phyloP scores from a whole-genome alignment of 2,113 vertebrate species.

The Atherinomorus stipes region DNA sequence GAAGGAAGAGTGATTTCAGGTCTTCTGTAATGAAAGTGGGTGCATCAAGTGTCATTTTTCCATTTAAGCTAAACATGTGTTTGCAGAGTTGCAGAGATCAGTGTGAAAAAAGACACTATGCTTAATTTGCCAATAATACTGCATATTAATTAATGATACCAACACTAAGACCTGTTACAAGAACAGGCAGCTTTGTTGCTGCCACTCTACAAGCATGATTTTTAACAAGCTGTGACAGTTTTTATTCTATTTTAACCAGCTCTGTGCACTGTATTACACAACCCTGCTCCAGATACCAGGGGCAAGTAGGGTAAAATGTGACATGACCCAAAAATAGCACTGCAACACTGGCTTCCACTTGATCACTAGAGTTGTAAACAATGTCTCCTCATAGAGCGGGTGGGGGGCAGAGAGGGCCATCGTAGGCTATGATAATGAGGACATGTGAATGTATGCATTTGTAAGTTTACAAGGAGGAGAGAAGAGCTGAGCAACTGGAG shows the following conservation, averaged over 20 bases:
- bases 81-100: constrained; percentile 54
- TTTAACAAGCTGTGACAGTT: constrained; percentile 29
- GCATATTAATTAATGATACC: constrained; percentile 7
- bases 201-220: constrained; percentile 27
- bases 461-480: constrained; percentile 49
- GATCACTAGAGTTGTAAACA: constrained; percentile 59
- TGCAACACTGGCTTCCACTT: constrained; percentile 53
- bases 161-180: neutral
- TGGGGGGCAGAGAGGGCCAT: constrained; percentile 19
- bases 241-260: constrained; percentile 38
- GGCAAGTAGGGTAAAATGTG: constrained; percentile 69
- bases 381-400: constrained; percentile 42
- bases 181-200: constrained; percentile 2
- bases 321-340: constrained; percentile 70
- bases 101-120: neutral
- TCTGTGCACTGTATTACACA: constrained; percentile 50
- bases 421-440: constrained; percentile 23
- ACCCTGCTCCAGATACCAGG: constrained; percentile 66
- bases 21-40: constrained; percentile 44
- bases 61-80: constrained; percentile 53
- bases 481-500: constrained; percentile 56
- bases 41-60: constrained; percentile 50
- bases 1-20: constrained; percentile 48
- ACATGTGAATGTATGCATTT: constrained; percentile 47
- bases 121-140: constrained; percentile 2